Evolutionary conservation across 2,797 vertebrate species (phyloP), one percentile per base, ranked within the genome.

Genomic region (Takifugu rubripes): DNA sequence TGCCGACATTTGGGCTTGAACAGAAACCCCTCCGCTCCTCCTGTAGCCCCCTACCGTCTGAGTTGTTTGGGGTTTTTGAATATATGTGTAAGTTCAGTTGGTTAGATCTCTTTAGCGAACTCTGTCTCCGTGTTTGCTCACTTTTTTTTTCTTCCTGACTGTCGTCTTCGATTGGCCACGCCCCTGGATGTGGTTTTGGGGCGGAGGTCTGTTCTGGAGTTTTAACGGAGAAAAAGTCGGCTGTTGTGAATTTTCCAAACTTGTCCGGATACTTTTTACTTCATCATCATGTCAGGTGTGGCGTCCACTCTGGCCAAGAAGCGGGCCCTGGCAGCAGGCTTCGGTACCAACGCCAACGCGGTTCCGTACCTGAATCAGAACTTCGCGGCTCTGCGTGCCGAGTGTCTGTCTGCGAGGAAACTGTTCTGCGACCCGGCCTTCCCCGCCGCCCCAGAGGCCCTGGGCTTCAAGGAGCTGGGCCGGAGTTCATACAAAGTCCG

Each of bases 391-490:
- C 91, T 98, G 61, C 81, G 91, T 49, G 63, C 68, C 0, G 72
- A 92, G 66, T 91, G 90, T 43, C 71, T 84, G 40, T 67, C 86
- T 50, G 21, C 78, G 0, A 92, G 95, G 0, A 25, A 27, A 3
- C 93, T 96, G 5, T 98, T 96, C 84, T 87, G 88, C 21, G 96
- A 98, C 79, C 86, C 92, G 0, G 56, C 66, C 7, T 97, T 97
- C 78, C 88, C 93, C 3, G 91, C 95, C 44, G 69, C 71, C 0
- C 86, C 92, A 3, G 52, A 91, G 1, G 74, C 93, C 0, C 83
- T 98, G 62, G 95, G 96, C 33, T 96, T 92, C 79, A 91, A 88
- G 0, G 95, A 98, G 44, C 79, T 98, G 83, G 96, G 94, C 5
- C 88, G 90, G 0, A 64, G 60, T 77, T 94, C 94, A 1, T 14